Base-by-base conservation (phyloP, 1,140 invertebrate species). In the Sycophaga agraensis region DNA sequence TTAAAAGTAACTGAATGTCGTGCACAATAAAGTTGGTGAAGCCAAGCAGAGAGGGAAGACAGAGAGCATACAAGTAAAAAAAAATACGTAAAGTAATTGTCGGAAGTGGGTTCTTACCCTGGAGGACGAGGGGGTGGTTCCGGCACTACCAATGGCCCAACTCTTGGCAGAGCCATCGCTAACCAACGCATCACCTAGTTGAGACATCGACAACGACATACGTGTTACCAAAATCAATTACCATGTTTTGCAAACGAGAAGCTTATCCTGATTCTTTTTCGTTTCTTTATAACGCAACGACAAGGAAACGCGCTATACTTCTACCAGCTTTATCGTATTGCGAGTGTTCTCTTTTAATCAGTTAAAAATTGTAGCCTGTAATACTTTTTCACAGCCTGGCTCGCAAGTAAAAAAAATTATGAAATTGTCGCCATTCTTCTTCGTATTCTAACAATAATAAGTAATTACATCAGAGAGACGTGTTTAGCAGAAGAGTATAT, bases 101-200 rank as follows among this genome's bases (percentile, higher is more conserved):
- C 77, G 75, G 74, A 76, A 79, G 77, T 73, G 80, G 79, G 82
- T 74, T 82, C 84, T 85, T 85, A 85, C 84, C 84, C 84, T 84
- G 80, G 84, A 84, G 81, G 83, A 84, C 70, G 79, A 81, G 79
- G 79, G 77, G 74, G 77, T 74, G 69, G 73, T 79, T 79, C 79
- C 79, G 73, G 79, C 75, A 75, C 73, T 81, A 75, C 78, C 77
- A 79, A 79, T 79, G 73, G 77, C 77, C 79, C 79, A 81, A 74
- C 77, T 80, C 72, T 81, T 80, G 68, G 73, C 76, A 74, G 79
- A 78, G 77, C 79, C 78, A 80, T 81, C 79, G 72, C 70, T 81
- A 81, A 78, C 75, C 79, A 80, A 78, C 78, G 79, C 75, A 78
- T 81, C 79, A 80, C 79, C 78, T 80, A 79, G 70, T 78, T 75